Evolutionary conservation across 2,888 invertebrate species (phyloP).

Genomic region (Nymphalis polychloros): DNA sequence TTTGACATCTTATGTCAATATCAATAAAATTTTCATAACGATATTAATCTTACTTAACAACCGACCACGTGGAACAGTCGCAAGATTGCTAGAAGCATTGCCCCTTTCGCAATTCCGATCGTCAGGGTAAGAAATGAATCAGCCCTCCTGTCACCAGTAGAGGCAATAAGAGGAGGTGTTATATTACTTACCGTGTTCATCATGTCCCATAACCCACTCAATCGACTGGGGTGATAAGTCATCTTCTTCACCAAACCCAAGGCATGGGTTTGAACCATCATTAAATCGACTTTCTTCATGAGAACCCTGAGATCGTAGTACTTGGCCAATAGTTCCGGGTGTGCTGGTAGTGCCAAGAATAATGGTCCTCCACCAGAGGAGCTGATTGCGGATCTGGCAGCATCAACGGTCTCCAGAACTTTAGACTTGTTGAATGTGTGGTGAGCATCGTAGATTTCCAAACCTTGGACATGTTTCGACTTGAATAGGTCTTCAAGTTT

Average conservation of each 20-base stretch:
- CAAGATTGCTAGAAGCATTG: too few species aligned
- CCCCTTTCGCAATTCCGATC: too few species aligned
- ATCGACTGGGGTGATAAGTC: conserved; percentile 88
- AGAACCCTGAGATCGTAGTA: conserved; percentile 86
- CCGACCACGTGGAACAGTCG: too few species aligned
- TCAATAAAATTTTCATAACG: too few species aligned
- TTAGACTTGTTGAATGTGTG: conserved; percentile 76
- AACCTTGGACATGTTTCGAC: conserved; percentile 80
- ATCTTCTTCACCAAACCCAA: conserved; percentile 84
- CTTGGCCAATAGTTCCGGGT: conserved; percentile 85
- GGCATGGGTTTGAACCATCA: conserved; percentile 86
- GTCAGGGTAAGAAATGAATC: too few species aligned
- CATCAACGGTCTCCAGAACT: conserved; percentile 71
- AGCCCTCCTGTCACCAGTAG: too few species aligned
- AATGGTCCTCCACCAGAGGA: conserved; percentile 77
- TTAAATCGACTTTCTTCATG: conserved; percentile 84
- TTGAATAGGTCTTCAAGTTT: conserved; percentile 79
- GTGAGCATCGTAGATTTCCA: conserved; percentile 81
- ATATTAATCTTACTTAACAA: too few species aligned
- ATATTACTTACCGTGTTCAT: conserved; percentile 84
- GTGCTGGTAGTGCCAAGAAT: conserved; percentile 83
- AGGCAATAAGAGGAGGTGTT: too few species aligned
- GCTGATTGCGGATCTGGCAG: conserved; percentile 69
- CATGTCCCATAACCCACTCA: conserved; percentile 89
- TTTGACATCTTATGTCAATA: too few species aligned